Base-by-base conservation (phyloP, 2,113 vertebrate species). In the Nipponia nippon region DNA sequence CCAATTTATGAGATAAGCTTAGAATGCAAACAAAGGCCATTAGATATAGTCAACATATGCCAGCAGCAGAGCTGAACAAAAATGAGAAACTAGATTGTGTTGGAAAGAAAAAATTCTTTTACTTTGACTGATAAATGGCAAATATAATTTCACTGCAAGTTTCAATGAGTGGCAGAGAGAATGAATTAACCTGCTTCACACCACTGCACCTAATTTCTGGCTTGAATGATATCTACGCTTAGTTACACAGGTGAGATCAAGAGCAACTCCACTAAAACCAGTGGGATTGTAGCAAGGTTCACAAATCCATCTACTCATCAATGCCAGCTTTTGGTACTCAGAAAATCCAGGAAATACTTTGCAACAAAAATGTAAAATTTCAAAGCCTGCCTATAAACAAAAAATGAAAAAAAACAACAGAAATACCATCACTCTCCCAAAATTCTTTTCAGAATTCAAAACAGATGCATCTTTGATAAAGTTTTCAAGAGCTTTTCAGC, bases 101-200 rank as follows among this genome's bases (percentile, higher is more conserved):
- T 69, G 46, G 59, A 79, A 94, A 89, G 40, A 56, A 91, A 95
- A 92, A 86, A 32, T 52, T 89, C 3, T 90, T 90, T 83, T 77
- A 67, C 65, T 79, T 93, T 83, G 95, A 90, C 82, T 90, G 96
- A 91, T 96, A 95, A 96, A 70, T 92, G 55, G 40, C 32, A 96
- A 96, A 86, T 92, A 80, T 97, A 73, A 96, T 94, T 94, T 55
- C 75, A 87, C 16, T 36, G 38, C 75, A 91, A 90, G 67, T 44
- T 87, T 86, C 71, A 90, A 38, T 26, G 87, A 91, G 75, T 52
- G 50, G 55, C 66, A 67, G 59, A 83, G 47, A 93, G 71, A 97
- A 86, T 58, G 72, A 94, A 96, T 96, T 96, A 96, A 91, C 82
- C 52, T 90, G 78, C 70, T 91, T 91, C 94, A 97, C 91, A 87